Conservation (phyloP, 92 coral and sea anemone species). For the Epizoanthus rinbou region DNA sequence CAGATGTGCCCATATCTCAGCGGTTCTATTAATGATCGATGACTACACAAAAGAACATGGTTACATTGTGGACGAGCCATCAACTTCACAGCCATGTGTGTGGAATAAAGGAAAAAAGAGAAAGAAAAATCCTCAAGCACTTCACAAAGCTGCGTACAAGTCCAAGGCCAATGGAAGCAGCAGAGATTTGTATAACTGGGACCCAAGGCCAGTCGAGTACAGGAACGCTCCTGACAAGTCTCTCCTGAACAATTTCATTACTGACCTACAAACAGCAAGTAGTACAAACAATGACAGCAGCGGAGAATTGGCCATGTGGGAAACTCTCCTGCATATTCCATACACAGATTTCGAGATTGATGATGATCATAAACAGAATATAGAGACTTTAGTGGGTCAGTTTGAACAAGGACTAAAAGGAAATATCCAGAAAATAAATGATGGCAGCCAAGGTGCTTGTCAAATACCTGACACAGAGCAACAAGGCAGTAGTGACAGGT, state of each 20-base stretch:
- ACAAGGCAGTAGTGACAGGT: slow-evolving; percentile 16
- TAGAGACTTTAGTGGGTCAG: slow-evolving; percentile 5
- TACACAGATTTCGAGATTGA: slow-evolving; percentile 18
- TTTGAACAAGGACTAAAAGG: neutral
- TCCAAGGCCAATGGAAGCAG: neutral
- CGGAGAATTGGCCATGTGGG: neutral
- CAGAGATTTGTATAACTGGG: neutral
- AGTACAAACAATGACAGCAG: neutral
- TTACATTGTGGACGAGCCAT: neutral
- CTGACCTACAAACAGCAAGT: slow-evolving; percentile 1
- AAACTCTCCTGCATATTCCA: slow-evolving; percentile 12
- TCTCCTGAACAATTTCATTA: neutral
- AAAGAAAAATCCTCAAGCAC: slow-evolving; percentile 16
- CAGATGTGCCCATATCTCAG: slow-evolving; percentile 21
- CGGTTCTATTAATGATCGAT: neutral
- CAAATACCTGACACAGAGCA: slow-evolving; percentile 13
- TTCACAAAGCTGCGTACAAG: neutral
- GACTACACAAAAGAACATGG: neutral
- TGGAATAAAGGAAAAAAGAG: slow-evolving; percentile 36
- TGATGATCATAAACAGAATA: neutral
- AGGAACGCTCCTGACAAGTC: neutral
- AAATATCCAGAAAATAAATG: neutral
- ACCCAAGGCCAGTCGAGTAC: slow-evolving; percentile 16
- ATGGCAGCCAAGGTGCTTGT: neutral
- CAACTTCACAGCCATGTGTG: slow-evolving; percentile 5